Percentiles rank a stretch among this genome's conserved stretches.
Evolutionary conservation across 2,113 vertebrate genomes (phyloP).

Genomic region (Hemiprocne comata): DNA sequence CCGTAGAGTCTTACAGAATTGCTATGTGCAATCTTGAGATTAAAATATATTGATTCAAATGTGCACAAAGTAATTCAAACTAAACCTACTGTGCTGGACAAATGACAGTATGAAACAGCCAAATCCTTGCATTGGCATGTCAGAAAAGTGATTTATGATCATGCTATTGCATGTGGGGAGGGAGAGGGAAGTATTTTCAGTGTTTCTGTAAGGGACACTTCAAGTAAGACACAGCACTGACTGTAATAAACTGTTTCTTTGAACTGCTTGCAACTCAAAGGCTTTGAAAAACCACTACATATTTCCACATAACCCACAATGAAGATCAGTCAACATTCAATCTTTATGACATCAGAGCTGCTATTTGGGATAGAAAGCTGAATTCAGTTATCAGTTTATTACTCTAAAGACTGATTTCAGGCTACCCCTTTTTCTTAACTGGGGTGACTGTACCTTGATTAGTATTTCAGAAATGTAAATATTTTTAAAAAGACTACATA

Average conservation of each 20-base stretch:
- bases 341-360: neutral
- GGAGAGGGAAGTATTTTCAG: neutral
- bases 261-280: neutral
- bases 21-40: neutral
- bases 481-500: neutral
- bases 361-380: neutral
- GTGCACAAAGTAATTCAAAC: conserved; percentile 8
- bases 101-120: conserved; percentile 1
- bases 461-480: neutral
- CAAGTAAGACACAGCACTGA: neutral
- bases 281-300: neutral
- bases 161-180: neutral
- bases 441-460: neutral
- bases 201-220: neutral
- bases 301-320: neutral
- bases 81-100: neutral
- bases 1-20: neutral
- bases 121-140: neutral
- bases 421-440: neutral
- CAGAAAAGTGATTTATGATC: neutral
- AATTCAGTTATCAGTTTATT: neutral
- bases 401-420: neutral
- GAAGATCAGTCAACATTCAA: neutral
- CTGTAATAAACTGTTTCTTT: neutral
- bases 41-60: conserved; percentile 16